Conservation (phyloP, 2,797 vertebrate genomes). For the Clangula hyemalis region DNA sequence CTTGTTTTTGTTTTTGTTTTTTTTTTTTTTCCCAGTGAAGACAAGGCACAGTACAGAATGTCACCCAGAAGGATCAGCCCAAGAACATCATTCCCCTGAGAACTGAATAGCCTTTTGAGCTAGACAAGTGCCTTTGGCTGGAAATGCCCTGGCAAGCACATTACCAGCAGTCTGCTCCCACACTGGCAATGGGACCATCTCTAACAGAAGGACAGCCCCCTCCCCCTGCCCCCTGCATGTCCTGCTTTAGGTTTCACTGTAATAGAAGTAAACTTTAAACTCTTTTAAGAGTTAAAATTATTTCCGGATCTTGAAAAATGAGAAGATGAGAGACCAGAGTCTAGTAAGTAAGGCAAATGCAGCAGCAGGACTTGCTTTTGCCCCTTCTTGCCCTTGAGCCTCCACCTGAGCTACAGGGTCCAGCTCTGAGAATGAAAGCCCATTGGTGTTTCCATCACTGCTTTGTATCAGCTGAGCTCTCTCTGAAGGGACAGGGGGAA, state of each 20-base stretch:
- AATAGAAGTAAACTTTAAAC: not conserved
- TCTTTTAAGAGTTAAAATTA: not conserved
- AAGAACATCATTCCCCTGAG: not conserved
- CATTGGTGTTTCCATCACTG: not conserved
- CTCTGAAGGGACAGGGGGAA: not conserved
- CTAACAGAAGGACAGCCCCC: not conserved
- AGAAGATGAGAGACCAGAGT: not conserved
- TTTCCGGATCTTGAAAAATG: not conserved
- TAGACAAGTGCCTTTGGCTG: not conserved
- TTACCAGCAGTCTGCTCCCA: not conserved
- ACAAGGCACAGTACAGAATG: not conserved
- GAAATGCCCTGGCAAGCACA: not conserved
- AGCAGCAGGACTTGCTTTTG: not conserved
- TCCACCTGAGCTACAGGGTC: not conserved
- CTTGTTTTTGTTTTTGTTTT: not conserved
- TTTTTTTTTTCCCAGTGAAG: not conserved
- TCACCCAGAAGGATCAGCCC: not conserved
- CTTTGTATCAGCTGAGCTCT: not conserved
- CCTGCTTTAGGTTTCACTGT: not conserved
- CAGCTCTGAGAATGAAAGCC: not conserved
- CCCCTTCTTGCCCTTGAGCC: not conserved
- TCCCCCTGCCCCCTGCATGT: rapidly evolving
- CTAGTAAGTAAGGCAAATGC: not conserved
- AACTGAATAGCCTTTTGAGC: not conserved
- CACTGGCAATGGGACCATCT: rapidly evolving